Evolutionary conservation across 2,888 invertebrate genomes (phyloP), one percentile per base, ranked within the genome.

Genomic region (Rhagonycha lutea): DNA sequence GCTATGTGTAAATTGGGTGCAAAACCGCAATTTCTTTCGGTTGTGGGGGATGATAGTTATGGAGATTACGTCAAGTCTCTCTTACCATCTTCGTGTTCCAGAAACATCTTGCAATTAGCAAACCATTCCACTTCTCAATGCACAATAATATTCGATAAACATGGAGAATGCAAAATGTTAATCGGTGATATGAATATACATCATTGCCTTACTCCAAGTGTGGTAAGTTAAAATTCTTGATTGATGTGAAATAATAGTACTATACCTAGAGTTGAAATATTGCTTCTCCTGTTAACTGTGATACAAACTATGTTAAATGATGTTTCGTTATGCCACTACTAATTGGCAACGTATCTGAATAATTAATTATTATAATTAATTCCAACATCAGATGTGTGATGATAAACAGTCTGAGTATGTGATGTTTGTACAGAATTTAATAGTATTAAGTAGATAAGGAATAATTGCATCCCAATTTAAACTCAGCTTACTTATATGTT

Each of bases 141-240:
- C 85, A 92, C 93, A 0, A 93, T 94, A 8, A 88, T 97, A 9
- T 89, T 98, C 75, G 93, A 95, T 84, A 86, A 88, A 0, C 85
- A 85, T 7, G 97, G 98, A 0, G 96, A 97, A 82, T 95, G 96
- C 83, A 89, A 91, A 71, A 90, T 96, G 70, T 92, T 95, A 0
- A 89, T 98, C 70, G 97, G 96, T 0, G 96, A 97, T 85, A 96
- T 97, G 95, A 91, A 90, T 63, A 91, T 95, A 23, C 96, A 97
- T 85, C 86, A 89, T 11, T 87, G 89, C 78, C 94, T 98, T 74
- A 91, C 92, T 7, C 89, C 92, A 0, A 88, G 92, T 73, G 86
- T 92, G 84, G 92, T 94, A 86, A 88, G 89, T 87, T 9, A 12
- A 47, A n/a, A n/a, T 12, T 32, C 12, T 32, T 61, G 69, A 23